Conservation (phyloP, 2,113 vertebrate species). For the Capricornis sumatraensis region DNA sequence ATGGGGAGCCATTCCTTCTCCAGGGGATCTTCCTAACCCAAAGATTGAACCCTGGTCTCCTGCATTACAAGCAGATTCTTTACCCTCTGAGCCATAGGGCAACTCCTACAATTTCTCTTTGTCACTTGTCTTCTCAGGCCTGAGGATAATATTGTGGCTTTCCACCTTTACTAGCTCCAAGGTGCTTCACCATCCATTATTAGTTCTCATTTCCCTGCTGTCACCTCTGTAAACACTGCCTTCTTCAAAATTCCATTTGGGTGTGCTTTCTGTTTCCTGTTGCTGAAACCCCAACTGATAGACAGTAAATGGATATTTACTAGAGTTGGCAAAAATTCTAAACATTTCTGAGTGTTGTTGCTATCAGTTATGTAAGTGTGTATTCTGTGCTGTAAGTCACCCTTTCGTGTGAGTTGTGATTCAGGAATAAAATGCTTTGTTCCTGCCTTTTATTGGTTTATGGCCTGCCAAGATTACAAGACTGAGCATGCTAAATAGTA, state of each 20-base stretch:
- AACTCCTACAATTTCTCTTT: background rate
- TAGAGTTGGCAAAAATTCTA: constrained; percentile 8
- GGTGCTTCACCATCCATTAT: background rate
- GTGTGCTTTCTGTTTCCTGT: background rate
- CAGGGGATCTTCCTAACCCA: background rate
- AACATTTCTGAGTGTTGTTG: background rate
- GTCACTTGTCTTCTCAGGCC: background rate
- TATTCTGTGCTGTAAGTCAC: background rate
- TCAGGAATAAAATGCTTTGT: constrained; percentile 28
- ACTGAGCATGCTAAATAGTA: background rate
- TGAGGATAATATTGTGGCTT: background rate
- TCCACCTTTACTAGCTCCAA: background rate
- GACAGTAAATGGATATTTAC: constrained; percentile 4
- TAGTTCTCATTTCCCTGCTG: background rate
- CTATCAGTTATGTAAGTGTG: background rate
- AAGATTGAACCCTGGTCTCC: background rate
- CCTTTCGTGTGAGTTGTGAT: background rate
- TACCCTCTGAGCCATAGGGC: background rate
- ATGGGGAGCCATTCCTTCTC: background rate
- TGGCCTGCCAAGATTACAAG: background rate
- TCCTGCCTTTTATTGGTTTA: constrained; percentile 17
- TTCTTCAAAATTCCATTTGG: background rate
- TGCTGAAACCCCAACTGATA: background rate
- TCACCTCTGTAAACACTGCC: background rate
- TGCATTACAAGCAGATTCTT: background rate